Percentiles rank a stretch among this genome's conserved stretches.
phyloP scores from a whole-genome alignment of 2,888 invertebrate genomes.

The Epirrhoe alternata region DNA sequence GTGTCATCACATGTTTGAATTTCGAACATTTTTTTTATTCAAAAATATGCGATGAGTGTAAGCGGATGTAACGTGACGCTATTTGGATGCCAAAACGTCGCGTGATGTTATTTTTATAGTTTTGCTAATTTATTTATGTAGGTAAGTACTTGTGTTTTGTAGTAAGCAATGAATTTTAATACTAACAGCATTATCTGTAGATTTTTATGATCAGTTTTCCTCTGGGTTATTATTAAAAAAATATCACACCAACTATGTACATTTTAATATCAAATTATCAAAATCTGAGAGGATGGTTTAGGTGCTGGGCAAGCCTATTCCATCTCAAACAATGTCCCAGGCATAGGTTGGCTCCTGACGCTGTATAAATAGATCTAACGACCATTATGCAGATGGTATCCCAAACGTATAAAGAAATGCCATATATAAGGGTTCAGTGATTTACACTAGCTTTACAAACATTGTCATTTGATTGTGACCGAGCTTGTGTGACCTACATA shows the following conservation, averaged over 20 bases:
- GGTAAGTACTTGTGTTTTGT: neutral
- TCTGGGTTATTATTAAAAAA: too few species aligned
- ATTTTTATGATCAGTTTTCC: too few species aligned
- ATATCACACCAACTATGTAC: too few species aligned
- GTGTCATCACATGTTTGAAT: constrained; percentile 10
- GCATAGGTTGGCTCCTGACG: neutral
- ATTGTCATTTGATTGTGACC: neutral
- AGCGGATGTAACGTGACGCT: constrained; percentile 15
- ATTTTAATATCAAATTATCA: too few species aligned
- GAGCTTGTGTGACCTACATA: neutral
- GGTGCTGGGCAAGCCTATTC: too few species aligned
- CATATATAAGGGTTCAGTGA: neutral
- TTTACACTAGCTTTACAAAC: neutral
- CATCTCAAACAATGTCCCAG: too few species aligned
- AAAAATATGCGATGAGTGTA: neutral
- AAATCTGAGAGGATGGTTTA: too few species aligned
- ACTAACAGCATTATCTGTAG: neutral
- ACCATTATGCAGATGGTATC: too few species aligned
- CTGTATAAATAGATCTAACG: neutral
- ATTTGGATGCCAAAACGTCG: constrained; percentile 33
- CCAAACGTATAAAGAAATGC: too few species aligned
- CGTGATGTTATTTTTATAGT: constrained; percentile 47
- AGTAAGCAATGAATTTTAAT: too few species aligned
- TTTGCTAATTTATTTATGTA: neutral
- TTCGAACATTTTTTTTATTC: constrained; percentile 4